Percentiles rank a stretch among this genome's conserved stretches.
Evolutionary conservation across 2,113 vertebrate genomes (phyloP).

Genomic region (Trematocara nigrifrons): DNA sequence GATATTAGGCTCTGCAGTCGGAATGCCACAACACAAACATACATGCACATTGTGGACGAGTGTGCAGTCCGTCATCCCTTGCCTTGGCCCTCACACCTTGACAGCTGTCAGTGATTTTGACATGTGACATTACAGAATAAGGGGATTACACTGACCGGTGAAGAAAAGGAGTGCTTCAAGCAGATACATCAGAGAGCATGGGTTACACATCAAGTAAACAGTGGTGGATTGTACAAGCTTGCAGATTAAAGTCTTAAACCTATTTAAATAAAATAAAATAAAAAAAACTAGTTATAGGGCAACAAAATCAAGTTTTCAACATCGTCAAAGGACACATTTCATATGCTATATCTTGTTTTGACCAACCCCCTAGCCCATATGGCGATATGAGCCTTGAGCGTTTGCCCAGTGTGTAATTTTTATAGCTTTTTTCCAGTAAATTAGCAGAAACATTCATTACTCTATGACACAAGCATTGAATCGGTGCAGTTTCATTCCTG

Average conservation of each 20-base stretch:
- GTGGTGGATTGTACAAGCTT: background rate
- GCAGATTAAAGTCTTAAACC: background rate
- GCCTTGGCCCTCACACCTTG: constrained; percentile 32
- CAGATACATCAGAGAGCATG: background rate
- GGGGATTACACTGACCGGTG: constrained; percentile 26
- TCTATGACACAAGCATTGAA: background rate
- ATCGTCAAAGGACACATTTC: background rate
- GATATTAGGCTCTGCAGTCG: background rate
- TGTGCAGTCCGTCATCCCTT: background rate
- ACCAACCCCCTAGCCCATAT: background rate
- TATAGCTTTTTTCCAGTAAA: background rate
- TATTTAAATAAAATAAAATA: background rate
- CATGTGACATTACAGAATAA: constrained; percentile 6
- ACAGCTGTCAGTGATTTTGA: constrained; percentile 51
- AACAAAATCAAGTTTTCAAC: background rate
- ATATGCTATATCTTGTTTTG: background rate
- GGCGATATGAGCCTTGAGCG: background rate
- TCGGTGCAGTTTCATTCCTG: background rate
- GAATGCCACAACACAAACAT: background rate
- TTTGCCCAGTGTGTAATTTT: background rate
- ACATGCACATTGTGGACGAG: background rate
- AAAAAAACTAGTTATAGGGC: background rate
- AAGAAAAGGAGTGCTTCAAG: background rate
- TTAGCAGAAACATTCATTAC: background rate
- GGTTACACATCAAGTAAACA: constrained; percentile 1